Evolutionary conservation across 1,140 invertebrate species (phyloP).

Genomic region (Plectrocnemia conspersa): DNA sequence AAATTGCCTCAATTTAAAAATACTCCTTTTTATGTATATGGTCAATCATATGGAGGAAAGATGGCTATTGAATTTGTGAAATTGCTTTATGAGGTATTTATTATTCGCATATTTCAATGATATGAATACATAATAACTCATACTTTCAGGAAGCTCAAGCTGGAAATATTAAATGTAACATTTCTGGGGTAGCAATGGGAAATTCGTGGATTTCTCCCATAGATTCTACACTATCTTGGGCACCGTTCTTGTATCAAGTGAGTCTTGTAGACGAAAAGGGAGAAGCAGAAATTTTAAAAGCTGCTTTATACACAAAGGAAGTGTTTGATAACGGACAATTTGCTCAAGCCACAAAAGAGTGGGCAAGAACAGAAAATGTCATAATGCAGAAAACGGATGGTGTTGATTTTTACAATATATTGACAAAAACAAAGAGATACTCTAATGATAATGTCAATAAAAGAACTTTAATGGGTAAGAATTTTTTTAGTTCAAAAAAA

Average conservation of each 20-base stretch:
- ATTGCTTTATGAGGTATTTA: constrained; percentile 55
- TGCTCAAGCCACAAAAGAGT: constrained; percentile 58
- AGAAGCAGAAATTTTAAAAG: constrained; percentile 49
- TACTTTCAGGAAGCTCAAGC: constrained; percentile 56
- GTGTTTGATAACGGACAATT: constrained; percentile 55
- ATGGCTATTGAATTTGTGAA: constrained; percentile 77
- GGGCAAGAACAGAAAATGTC: constrained; percentile 58
- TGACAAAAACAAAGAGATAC: constrained; percentile 48
- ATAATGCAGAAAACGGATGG: constrained; percentile 55
- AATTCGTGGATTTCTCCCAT: constrained; percentile 85
- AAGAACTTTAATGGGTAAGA: constrained; percentile 8
- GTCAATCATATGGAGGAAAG: constrained; percentile 86
- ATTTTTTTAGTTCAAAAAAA: constrained; percentile 1
- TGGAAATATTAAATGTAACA: constrained; percentile 63
- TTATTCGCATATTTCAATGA: neutral
- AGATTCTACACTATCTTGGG: constrained; percentile 77
- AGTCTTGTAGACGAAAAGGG: constrained; percentile 61
- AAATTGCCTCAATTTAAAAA: constrained; percentile 61
- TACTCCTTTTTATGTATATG: constrained; percentile 75
- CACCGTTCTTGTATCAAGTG: constrained; percentile 61
- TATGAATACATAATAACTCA: neutral
- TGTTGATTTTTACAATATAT: constrained; percentile 79
- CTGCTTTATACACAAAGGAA: constrained; percentile 50
- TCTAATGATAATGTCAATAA: neutral
- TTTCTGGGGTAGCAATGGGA: constrained; percentile 74